phyloP scores from a whole-genome alignment of 2,888 invertebrate species.

The Noctua fimbriata region DNA sequence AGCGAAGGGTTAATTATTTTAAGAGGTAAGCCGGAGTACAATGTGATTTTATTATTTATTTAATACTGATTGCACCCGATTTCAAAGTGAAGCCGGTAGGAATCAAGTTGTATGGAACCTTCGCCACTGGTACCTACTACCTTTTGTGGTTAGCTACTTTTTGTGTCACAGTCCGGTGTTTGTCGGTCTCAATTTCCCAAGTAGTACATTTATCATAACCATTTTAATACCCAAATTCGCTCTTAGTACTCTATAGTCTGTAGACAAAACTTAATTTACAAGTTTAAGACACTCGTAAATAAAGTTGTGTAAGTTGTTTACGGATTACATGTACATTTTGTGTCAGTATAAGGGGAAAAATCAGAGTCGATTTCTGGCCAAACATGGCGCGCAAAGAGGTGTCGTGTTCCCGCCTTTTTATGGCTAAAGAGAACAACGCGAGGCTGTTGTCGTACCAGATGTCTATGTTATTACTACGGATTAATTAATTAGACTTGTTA shows the following conservation, averaged over 20 bases:
- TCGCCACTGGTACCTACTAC: too few species aligned
- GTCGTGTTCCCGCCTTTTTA: conserved; percentile 72
- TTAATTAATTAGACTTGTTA: conserved; percentile 52
- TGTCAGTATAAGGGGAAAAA: conserved; percentile 58
- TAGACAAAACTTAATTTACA: conserved; percentile 1
- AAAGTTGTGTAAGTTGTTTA: conserved; percentile 32
- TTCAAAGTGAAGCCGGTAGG: too few species aligned
- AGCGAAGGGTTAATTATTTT: too few species aligned
- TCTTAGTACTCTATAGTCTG: too few species aligned
- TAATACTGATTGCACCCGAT: too few species aligned
- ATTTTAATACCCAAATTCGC: background rate
- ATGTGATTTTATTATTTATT: too few species aligned
- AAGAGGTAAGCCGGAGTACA: too few species aligned
- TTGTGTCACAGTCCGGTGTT: background rate
- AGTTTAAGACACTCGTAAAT: conserved; percentile 12
- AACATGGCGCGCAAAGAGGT: conserved; percentile 70
- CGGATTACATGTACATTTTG: conserved; percentile 14
- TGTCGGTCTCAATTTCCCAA: background rate
- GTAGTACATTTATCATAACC: background rate
- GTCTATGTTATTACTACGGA: conserved; percentile 46
- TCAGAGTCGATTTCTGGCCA: conserved; percentile 68
- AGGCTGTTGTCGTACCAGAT: conserved; percentile 60
- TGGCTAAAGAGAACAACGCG: conserved; percentile 74
- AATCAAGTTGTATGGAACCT: too few species aligned
- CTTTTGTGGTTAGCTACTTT: too few species aligned